Evolutionary conservation across 2,888 invertebrate genomes (phyloP), one percentile per base, ranked within the genome.

Genomic region (Seira musarum): DNA sequence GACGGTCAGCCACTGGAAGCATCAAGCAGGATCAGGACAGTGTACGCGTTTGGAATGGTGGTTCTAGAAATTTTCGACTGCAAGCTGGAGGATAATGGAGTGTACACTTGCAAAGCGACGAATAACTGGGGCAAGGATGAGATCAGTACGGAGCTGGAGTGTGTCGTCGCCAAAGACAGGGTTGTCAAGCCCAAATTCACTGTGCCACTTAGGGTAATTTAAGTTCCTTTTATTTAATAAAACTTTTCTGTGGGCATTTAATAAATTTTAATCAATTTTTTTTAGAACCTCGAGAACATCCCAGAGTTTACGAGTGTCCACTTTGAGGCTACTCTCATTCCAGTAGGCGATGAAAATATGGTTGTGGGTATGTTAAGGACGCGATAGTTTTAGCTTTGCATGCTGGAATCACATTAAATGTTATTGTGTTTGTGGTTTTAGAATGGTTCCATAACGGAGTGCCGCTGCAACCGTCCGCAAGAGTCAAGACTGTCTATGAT

Each of bases 361-460:
- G 46, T 46, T 46, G 13, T 46, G 13, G 6, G n/a, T n/a, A n/a
- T n/a, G n/a, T n/a, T n/a, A n/a, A n/a, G n/a, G n/a, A n/a, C n/a
- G n/a, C n/a, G n/a, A n/a, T n/a, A n/a, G n/a, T n/a, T n/a, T n/a
- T n/a, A n/a, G n/a, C n/a, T n/a, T n/a, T n/a, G n/a, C n/a, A n/a
- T n/a, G n/a, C n/a, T n/a, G n/a, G n/a, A n/a, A n/a, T n/a, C n/a
- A n/a, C n/a, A n/a, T n/a, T n/a, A n/a, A 10, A 46, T 46, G 46
- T 46, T 46, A 46, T 46, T 46, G 46, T 46, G 13, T 10, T 46
- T 46, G 93, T 98, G 90, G 94, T 94, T 88, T 96, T 97, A 24
- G 98, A 98, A 90, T 99, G 98, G 98, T 98, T 95, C 90, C 96
- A 96, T 88, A 96, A 99, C 88, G 97, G 96, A 3, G 92, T 95